Conservation (phyloP, 2,888 invertebrate genomes). For the Idaea biselata region DNA sequence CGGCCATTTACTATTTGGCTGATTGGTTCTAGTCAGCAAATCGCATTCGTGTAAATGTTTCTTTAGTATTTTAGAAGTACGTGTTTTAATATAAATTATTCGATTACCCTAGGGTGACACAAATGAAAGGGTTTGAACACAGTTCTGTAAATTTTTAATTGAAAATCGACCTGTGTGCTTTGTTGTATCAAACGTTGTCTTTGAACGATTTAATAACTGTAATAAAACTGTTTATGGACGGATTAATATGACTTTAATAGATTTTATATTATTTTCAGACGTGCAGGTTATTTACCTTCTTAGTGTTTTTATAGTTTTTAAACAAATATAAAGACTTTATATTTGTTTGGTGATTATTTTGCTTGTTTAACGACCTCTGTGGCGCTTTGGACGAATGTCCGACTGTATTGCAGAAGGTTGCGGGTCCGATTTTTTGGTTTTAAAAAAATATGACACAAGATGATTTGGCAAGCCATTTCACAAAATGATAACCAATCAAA, state of each 20-base stretch:
- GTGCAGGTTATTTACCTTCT: background rate
- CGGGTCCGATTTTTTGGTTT: no score
- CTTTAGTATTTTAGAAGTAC: background rate
- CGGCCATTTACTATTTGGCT: no score
- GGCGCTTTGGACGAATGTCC: no score
- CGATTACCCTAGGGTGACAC: constrained; percentile 4
- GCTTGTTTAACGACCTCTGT: no score
- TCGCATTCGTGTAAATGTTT: no score
- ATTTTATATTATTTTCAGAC: constrained; percentile 7
- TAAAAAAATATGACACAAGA: no score
- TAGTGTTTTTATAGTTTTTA: background rate
- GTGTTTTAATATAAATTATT: constrained; percentile 4
- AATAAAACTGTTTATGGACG: constrained; percentile 44
- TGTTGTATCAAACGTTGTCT: constrained; percentile 37
- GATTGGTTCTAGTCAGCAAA: no score
- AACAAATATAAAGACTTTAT: no score
- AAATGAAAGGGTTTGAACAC: constrained; percentile 21
- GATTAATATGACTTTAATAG: constrained; percentile 36
- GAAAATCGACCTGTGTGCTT: constrained; percentile 42
- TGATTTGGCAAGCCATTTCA: no score
- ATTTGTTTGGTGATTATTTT: no score
- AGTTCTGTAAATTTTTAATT: constrained; percentile 37
- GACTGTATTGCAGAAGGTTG: no score
- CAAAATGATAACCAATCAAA: no score
- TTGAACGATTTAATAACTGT: constrained; percentile 46